Evolutionary conservation across 2,797 vertebrate genomes (phyloP).

Genomic region (Chelidonichthys spinosus): DNA sequence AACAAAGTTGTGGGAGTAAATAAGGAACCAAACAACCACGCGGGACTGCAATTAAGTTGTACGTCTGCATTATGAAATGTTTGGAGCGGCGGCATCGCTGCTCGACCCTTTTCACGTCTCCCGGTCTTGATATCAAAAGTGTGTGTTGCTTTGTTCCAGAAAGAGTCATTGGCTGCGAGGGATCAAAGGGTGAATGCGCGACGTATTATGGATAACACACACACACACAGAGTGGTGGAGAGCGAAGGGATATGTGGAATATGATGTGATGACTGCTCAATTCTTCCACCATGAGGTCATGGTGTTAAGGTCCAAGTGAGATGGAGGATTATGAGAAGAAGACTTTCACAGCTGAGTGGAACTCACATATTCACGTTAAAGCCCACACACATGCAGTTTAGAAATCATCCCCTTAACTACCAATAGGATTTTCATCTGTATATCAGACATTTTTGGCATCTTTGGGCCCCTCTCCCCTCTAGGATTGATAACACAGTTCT

Average conservation of each 20-base stretch:
- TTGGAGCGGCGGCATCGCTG: slow-evolving; percentile 73
- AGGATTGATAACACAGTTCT: background rate
- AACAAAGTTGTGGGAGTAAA: slow-evolving; percentile 84
- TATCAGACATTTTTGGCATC: background rate
- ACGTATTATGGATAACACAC: slow-evolving; percentile 54
- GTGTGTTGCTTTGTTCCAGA: slow-evolving; percentile 62
- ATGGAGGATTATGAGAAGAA: slow-evolving; percentile 33
- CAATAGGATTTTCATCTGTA: background rate
- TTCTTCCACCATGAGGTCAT: slow-evolving; percentile 74
- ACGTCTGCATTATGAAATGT: slow-evolving; percentile 79
- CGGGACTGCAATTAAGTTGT: slow-evolving; percentile 75
- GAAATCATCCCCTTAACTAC: background rate
- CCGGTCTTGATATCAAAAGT: slow-evolving; percentile 66
- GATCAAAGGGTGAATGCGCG: slow-evolving; percentile 60
- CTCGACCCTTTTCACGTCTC: slow-evolving; percentile 63
- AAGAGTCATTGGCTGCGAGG: slow-evolving; percentile 40
- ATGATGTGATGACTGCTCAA: slow-evolving; percentile 65
- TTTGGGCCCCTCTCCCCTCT: background rate
- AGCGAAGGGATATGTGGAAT: slow-evolving; percentile 63
- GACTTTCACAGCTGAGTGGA: slow-evolving; percentile 50
- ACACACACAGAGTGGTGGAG: slow-evolving; percentile 42
- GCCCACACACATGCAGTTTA: background rate
- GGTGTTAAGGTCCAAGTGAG: slow-evolving; percentile 63
- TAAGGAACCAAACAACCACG: slow-evolving; percentile 82
- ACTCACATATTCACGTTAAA: slow-evolving; percentile 40